Conservation (phyloP, 2,113 vertebrate species). For the Meriones unguiculatus region DNA sequence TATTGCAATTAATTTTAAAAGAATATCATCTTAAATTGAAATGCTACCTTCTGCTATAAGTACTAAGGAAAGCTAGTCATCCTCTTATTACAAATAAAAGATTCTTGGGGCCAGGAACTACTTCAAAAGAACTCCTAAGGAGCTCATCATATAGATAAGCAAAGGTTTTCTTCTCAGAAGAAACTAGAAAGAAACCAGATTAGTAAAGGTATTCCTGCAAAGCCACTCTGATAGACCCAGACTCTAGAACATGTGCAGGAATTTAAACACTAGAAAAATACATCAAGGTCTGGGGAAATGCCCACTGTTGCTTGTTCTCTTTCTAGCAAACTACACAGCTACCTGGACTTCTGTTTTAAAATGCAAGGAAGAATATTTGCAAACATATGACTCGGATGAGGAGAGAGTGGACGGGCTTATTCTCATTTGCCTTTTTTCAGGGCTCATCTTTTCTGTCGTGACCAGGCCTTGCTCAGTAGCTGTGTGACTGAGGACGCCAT, state of each 20-base stretch:
- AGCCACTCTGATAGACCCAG: neutral
- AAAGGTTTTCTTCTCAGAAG: neutral
- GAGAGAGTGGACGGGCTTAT: neutral
- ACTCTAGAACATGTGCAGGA: neutral
- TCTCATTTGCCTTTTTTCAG: constrained; percentile 1
- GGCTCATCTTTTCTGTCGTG: neutral
- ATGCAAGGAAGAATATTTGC: neutral
- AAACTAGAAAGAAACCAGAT: neutral
- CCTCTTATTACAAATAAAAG: neutral
- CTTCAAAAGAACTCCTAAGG: constrained; percentile 1
- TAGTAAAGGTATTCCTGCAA: neutral
- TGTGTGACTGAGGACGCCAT: neutral
- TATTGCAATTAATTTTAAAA: constrained; percentile 29
- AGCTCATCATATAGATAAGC: neutral
- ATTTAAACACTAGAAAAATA: constrained; percentile 2
- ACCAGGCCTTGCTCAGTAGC: neutral
- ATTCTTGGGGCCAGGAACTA: neutral
- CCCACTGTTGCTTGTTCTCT: neutral
- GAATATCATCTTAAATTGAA: neutral
- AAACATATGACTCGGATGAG: constrained; percentile 9
- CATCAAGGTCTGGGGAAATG: neutral
- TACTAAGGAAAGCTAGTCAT: neutral
- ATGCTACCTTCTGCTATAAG: neutral
- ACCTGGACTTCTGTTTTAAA: constrained; percentile 27
- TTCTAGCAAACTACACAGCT: neutral